These are phyloP conservation scores for Caranx ignobilis DNA, from an alignment of 2,113 vertebrate species.

Conservation along the genomic window DNA sequence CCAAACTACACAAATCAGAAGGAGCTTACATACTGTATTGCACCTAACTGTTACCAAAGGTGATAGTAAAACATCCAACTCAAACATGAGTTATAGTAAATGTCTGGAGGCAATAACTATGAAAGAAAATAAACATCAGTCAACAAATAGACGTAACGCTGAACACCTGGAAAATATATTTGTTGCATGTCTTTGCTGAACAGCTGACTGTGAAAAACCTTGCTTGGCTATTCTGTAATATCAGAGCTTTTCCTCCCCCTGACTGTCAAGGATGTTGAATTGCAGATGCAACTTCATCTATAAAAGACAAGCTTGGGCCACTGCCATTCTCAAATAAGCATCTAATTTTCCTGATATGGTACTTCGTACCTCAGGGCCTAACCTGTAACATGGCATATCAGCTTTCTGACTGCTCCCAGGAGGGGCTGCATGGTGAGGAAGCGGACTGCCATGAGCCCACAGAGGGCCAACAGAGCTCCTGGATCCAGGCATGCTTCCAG, in stretches of 20 bases:
- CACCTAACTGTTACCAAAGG: constrained; percentile 19
- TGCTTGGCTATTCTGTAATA: neutral
- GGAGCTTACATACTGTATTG: neutral
- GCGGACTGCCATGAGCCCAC: constrained; percentile 51
- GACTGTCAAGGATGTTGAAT: constrained; percentile 15
- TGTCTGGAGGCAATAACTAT: constrained; percentile 31
- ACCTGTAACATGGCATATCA: constrained; percentile 63
- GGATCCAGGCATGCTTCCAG: constrained; percentile 78
- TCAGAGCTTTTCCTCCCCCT: neutral
- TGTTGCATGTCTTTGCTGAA: neutral
- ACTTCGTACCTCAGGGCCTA: constrained; percentile 31
- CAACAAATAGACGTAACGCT: constrained; percentile 13
- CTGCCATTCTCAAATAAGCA: constrained; percentile 53
- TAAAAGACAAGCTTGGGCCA: constrained; percentile 33
- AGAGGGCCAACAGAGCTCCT: constrained; percentile 73
- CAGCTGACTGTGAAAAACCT: constrained; percentile 12
- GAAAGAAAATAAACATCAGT: constrained; percentile 6
- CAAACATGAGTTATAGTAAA: constrained; percentile 11
- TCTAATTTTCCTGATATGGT: constrained; percentile 54
- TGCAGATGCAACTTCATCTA: constrained; percentile 33
- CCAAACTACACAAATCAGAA: neutral
- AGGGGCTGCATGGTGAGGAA: constrained; percentile 42
- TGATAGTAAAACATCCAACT: constrained; percentile 38
- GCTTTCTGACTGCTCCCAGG: constrained; percentile 61
- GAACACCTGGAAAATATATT: constrained; percentile 29